These are phyloP conservation scores for Camelus dromedarius DNA, from an alignment of 2,113 vertebrate species.

Conservation along the genomic window DNA sequence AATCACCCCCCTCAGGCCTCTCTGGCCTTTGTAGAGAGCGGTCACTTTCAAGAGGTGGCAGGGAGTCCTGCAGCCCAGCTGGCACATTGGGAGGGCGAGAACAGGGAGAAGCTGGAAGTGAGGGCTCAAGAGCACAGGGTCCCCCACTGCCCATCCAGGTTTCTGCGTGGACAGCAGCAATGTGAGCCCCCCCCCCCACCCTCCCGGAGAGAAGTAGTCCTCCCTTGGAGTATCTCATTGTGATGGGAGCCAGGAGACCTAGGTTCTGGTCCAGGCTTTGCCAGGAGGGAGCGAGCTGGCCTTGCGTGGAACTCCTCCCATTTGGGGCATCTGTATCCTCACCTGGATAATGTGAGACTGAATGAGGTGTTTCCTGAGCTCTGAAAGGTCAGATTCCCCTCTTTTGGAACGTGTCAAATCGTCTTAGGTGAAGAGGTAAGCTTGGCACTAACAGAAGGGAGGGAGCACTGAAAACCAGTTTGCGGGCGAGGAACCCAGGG, in stretches of 20 bases:
- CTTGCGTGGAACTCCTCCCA: background rate
- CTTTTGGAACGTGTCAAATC: background rate
- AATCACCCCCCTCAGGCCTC: background rate
- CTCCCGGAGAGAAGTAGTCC: background rate
- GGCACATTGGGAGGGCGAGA: rapidly evolving
- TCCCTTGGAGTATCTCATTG: background rate
- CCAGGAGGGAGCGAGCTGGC: background rate
- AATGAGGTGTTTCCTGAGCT: background rate
- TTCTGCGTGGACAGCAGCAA: background rate
- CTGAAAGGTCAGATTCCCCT: background rate
- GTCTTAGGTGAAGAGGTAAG: background rate
- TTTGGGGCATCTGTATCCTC: background rate
- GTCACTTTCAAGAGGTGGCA: background rate
- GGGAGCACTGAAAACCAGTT: rapidly evolving
- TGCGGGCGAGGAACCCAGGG: background rate
- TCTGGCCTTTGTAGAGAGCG: background rate
- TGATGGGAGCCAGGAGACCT: background rate
- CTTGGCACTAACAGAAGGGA: background rate
- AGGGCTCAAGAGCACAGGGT: background rate
- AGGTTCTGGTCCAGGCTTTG: background rate
- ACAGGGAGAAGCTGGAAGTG: background rate
- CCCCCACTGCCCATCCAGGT: rapidly evolving
- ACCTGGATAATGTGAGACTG: background rate
- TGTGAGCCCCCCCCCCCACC: background rate
- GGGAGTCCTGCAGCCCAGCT: background rate